These are phyloP conservation scores for Conomelus anceps DNA, from an alignment of 2,888 invertebrate species.

Conservation along the genomic window DNA sequence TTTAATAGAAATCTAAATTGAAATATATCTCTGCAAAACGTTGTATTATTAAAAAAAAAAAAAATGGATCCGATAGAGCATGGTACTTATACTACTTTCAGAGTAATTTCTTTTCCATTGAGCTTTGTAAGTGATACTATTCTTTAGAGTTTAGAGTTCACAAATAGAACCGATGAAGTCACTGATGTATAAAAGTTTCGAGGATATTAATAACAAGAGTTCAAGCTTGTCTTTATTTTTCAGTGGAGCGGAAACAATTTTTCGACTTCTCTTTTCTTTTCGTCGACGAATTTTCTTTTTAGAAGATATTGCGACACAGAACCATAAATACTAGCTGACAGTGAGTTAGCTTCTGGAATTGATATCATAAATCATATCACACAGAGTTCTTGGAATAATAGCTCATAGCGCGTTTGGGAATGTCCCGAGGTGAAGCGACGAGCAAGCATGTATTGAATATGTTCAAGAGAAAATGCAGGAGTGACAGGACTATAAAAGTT, in stretches of 20 bases:
- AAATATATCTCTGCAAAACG: no score
- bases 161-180: neutral
- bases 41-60: no score
- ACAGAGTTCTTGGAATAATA: neutral
- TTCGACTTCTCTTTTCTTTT: no score
- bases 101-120: no score
- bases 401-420: neutral
- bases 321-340: neutral
- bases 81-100: no score
- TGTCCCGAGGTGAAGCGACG: neutral
- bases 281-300: neutral
- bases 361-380: neutral
- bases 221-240: neutral
- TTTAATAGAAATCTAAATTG: no score
- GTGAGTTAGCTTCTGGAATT: neutral
- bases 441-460: neutral
- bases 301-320: neutral
- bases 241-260: neutral
- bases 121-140: no score
- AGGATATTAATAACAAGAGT: neutral
- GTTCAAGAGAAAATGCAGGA: neutral
- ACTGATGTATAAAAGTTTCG: neutral
- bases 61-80: no score
- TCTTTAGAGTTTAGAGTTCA: neutral
- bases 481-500: no score